Evolutionary conservation across 2,113 vertebrate species (phyloP), one percentile per base, ranked within the genome.

Genomic region (Notothenia coriiceps): DNA sequence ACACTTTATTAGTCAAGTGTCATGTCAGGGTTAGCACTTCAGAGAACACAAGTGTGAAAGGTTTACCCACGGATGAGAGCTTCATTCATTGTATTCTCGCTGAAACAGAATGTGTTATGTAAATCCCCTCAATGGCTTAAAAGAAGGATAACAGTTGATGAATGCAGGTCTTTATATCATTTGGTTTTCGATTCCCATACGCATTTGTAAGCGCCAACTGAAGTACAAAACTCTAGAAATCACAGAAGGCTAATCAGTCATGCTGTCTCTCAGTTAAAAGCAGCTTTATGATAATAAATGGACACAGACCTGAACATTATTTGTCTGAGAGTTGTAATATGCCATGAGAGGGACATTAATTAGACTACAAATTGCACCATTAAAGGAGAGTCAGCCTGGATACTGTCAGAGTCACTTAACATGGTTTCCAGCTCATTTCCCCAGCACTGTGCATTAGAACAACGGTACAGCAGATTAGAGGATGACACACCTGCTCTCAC

Each of bases 331-430:
- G 33, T 49, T 62, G 55, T 55, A 65, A 62, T 52, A 56, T 70
- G 25, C 43, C 44, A 61, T 75, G 61, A 71, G 20, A 66, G 22
- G 35, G 29, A 54, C 2, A 29, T 43, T 13, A 46, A 55, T 77
- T 73, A 46, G 47, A 70, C 55, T 61, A 43, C 10, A 64, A 70
- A 70, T 67, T 25, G 20, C 61, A 29, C 50, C 54, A 67, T 79
- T 68, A 71, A 76, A 46, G 14, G 43, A 49, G 13, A 54, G 43
- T 2, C 2, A 2, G n/a, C 54, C 70, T 70, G 70, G 70, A 64
- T 60, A 20, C 74, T 65, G 69, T 83, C 63, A 65, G 52, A 86
- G 56, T 61, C 54, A 74, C 54, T 78, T 77, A 66, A 52, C 40
- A 55, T 49, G n/a, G 17, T 73, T 69, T 69, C 77, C 47, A 61